Conservation (phyloP, 2,888 invertebrate species). For the Bellardia pandia region DNA sequence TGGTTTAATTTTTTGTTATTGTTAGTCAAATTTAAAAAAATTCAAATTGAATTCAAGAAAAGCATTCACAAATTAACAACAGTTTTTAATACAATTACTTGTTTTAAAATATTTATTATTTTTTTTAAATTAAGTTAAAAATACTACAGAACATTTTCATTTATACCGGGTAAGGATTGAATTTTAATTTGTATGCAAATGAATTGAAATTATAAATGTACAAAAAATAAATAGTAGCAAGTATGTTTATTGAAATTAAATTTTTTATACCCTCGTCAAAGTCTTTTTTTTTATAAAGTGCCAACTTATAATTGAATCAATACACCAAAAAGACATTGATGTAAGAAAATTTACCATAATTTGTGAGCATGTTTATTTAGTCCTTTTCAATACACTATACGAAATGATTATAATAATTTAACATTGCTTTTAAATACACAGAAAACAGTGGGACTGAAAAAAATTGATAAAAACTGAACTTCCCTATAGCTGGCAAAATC, state of each 20-base stretch:
- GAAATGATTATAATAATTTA: too few relatives aligned
- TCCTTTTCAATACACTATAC: too few relatives aligned
- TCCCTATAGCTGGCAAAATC: too few relatives aligned
- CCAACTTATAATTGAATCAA: neutral
- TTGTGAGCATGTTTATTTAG: too few relatives aligned
- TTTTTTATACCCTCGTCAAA: slow-evolving; percentile 6
- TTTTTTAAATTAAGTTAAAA: slow-evolving; percentile 52
- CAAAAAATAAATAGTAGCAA: slow-evolving; percentile 19
- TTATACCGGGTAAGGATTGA: slow-evolving; percentile 73
- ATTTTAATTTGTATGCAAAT: slow-evolving; percentile 72
- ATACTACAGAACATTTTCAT: slow-evolving; percentile 70
- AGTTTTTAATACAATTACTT: slow-evolving; percentile 52
- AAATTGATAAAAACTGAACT: too few relatives aligned
- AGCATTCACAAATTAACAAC: slow-evolving; percentile 72
- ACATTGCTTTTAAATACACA: too few relatives aligned
- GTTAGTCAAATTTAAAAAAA: slow-evolving; percentile 26
- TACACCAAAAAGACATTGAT: neutral
- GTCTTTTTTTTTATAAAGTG: neutral
- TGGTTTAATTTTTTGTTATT: neutral
- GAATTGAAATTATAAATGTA: slow-evolving; percentile 40
- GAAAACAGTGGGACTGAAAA: too few relatives aligned
- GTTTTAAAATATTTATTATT: slow-evolving; percentile 11
- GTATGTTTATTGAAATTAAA: neutral
- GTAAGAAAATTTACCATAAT: neutral
- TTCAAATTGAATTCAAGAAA: slow-evolving; percentile 65